These are phyloP conservation scores for Canis aureus DNA, from an alignment of 2,113 vertebrate species.

Conservation along the genomic window DNA sequence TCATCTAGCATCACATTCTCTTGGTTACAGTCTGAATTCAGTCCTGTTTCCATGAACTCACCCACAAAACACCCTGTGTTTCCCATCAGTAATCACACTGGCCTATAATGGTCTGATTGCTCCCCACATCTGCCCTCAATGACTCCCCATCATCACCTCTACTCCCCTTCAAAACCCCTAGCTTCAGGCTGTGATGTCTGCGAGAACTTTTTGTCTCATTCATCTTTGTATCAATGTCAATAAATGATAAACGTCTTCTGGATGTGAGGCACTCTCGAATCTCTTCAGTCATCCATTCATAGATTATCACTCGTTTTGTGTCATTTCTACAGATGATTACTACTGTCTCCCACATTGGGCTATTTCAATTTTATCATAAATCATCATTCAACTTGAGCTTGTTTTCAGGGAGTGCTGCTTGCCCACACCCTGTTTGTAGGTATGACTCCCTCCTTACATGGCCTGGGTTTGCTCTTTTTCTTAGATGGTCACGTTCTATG, in stretches of 20 bases:
- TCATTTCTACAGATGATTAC: background rate
- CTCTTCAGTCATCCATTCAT: background rate
- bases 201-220: background rate
- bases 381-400: background rate
- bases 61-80: background rate
- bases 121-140: background rate
- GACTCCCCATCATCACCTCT: background rate
- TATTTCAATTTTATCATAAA: background rate
- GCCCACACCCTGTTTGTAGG: too few species aligned
- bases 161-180: background rate
- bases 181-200: background rate
- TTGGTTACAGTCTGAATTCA: background rate
- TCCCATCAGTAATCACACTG: background rate
- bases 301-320: background rate
- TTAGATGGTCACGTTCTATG: conserved; percentile 93
- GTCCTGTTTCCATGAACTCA: background rate
- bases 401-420: background rate
- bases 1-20: background rate
- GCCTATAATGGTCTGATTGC: background rate
- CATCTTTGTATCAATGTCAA: background rate
- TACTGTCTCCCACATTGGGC: too few species aligned
- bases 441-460: background rate
- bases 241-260: background rate
- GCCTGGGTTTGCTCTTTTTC: conserved; percentile 57
- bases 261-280: background rate